Base-by-base conservation (phyloP, 1,140 invertebrate genomes). In the Rhizoglyphus robini region DNA sequence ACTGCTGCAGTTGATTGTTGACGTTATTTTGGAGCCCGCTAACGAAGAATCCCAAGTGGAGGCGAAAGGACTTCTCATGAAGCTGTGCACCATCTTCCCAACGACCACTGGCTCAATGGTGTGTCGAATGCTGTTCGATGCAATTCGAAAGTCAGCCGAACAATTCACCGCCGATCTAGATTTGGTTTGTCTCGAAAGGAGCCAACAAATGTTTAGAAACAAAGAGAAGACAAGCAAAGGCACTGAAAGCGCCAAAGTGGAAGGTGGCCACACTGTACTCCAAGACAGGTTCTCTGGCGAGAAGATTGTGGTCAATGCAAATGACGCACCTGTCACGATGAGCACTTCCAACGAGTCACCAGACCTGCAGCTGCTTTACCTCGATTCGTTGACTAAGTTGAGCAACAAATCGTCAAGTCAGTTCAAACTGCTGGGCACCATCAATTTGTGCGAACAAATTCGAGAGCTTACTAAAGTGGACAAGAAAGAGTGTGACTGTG, bases 401-500 rank as follows among this genome's bases (percentile, higher is more conserved):
- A 88, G 88, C 63, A 86, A 83, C 65, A 92, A 90, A 76, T 85
- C 86, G 27, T 91, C 89, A 61, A 88, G 86, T 77, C 89, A 93
- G 79, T 83, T 86, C 36, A 91, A 90, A 77, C 89, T 91, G 75
- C 77, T 92, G 88, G 65, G 85, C 90, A 51, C 79, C 92, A 5
- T 88, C 90, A 77, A 87, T 92, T 36, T 90, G 92, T 68, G 88
- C 90, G 65, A 87, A 90, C 73, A 82, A n/a, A n/a, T n/a, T n/a
- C n/a, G n/a, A n/a, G n/a, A n/a, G n/a, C n/a, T n/a, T n/a, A n/a
- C n/a, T n/a, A n/a, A n/a, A n/a, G n/a, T n/a, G n/a, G n/a, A n/a
- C n/a, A n/a, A n/a, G n/a, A n/a, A n/a, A n/a, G n/a, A n/a, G n/a
- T n/a, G n/a, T n/a, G n/a, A n/a, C n/a, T 92, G 67, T 80, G 88